These are phyloP conservation scores for Orestias chungarensis DNA, from an alignment of 2,797 vertebrate species.

Conservation along the genomic window DNA sequence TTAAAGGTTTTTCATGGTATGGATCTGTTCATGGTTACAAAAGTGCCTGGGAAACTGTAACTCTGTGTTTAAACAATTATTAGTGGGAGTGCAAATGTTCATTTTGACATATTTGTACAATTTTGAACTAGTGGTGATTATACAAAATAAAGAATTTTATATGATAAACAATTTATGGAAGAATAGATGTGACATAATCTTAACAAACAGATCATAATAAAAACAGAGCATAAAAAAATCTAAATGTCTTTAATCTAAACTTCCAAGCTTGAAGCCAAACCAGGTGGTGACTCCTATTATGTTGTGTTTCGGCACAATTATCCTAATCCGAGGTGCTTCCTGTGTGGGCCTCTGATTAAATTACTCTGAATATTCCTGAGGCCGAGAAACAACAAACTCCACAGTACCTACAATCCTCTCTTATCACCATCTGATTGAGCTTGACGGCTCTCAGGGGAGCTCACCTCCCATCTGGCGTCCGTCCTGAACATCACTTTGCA, in stretches of 20 bases:
- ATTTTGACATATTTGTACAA: too few species aligned
- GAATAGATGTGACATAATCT: not conserved
- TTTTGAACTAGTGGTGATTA: too few species aligned
- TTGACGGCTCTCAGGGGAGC: slow-evolving; percentile 12
- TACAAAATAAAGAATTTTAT: too few species aligned
- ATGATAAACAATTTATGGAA: too few species aligned
- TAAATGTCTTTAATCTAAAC: not conserved
- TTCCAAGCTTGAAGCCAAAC: not conserved
- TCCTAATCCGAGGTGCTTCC: slow-evolving; percentile 40
- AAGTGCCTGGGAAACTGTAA: too few species aligned
- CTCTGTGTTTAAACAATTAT: too few species aligned
- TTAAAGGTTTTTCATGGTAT: too few species aligned
- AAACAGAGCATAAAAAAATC: not conserved
- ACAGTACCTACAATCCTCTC: slow-evolving; percentile 28
- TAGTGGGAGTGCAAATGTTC: too few species aligned
- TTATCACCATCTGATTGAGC: slow-evolving; percentile 4
- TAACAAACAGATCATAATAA: not conserved
- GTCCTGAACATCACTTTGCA: slow-evolving; percentile 56
- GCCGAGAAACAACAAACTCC: slow-evolving; percentile 20
- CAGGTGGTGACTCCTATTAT: slow-evolving; percentile 28
- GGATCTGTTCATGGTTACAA: too few species aligned
- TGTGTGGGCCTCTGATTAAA: slow-evolving; percentile 40
- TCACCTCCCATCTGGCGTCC: slow-evolving; percentile 35
- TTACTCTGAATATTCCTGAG: slow-evolving; percentile 25
- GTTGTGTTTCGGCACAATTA: slow-evolving; percentile 20